Evolutionary conservation across 1,140 invertebrate genomes (phyloP), one percentile per base, ranked within the genome.

Genomic region (Artemia franciscana): DNA sequence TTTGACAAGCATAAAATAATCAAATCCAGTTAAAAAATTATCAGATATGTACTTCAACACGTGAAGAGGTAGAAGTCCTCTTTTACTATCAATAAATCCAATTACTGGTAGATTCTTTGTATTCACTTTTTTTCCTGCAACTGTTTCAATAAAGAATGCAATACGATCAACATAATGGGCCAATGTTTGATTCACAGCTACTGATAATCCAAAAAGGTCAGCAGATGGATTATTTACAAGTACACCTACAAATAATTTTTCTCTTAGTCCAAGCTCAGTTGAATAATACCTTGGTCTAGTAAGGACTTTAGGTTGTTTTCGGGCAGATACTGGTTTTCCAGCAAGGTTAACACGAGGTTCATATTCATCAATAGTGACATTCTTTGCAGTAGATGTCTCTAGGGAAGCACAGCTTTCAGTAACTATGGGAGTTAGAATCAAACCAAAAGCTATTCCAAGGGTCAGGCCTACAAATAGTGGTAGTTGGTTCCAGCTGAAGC

Each of bases 1-100:
- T 25, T 84, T 83, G 2, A 86, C 78, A 25, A 96, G 75, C 69
- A 89, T 85, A 73, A 90, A 93, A 72, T 86, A 95, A 73, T 94
- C 88, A 74, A 84, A 94, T 64, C 86, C 84, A 61, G 91, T 82
- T 7, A 86, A 71, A 73, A 86, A 91, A 70, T 90, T 88, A 64
- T 92, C 88, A 18, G 81, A 81, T 5, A 94, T 81, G 69, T 94
- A 93, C 70, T 91, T 90, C 24, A 96, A 75, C 4, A 86, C 79
- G 69, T 91, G 85, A 71, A 88, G 87, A 2, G 85, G 82, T 67
- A 84, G 81, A 3, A 86, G 73, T 67, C 82, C 81, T 65, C 79
- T 78, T 61, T 82, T 76, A 0, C 82, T 82, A 67, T 88, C 86
- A 0, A 84, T 85, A 68, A 90, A 88, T 0, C 83, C 84, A 2